Conservation (phyloP, 2,888 invertebrate genomes). For the Leptopilina syphax region DNA sequence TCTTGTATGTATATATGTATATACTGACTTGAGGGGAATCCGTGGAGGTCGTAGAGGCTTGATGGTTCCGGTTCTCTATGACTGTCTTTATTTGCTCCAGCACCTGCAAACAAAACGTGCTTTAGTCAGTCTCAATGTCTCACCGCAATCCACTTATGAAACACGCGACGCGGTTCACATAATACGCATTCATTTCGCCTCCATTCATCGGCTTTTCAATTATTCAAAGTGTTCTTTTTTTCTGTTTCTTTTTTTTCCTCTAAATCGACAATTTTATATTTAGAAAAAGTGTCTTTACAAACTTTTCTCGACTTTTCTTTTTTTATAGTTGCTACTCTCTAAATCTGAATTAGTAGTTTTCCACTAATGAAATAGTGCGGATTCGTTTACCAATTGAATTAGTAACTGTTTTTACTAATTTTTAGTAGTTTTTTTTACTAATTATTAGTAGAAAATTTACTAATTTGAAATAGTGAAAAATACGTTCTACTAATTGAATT, state of each 20-base stretch:
- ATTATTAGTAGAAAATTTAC: too few species aligned
- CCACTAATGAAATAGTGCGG: too few species aligned
- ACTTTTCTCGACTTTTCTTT: too few species aligned
- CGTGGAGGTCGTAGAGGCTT: constrained; percentile 66
- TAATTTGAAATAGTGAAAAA: too few species aligned
- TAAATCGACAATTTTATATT: too few species aligned
- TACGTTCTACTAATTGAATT: too few species aligned
- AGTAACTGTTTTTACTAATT: too few species aligned
- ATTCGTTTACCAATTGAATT: too few species aligned
- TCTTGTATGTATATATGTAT: not conserved
- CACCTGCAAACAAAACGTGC: constrained; percentile 65
- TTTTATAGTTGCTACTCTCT: too few species aligned
- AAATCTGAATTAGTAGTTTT: too few species aligned
- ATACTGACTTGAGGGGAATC: constrained; percentile 68
- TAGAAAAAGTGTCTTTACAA: too few species aligned
- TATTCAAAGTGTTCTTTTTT: not conserved
- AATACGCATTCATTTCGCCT: constrained; percentile 23
- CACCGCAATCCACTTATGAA: constrained; percentile 48
- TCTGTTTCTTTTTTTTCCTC: not conserved
- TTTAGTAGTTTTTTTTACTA: too few species aligned
- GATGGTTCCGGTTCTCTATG: constrained; percentile 74
- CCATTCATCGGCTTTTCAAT: constrained; percentile 20
- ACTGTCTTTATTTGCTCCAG: constrained; percentile 75
- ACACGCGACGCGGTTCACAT: constrained; percentile 22
- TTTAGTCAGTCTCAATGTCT: constrained; percentile 47